These are phyloP conservation scores for Vidua chalybeata DNA, from an alignment of 2,113 vertebrate species.

Conservation along the genomic window DNA sequence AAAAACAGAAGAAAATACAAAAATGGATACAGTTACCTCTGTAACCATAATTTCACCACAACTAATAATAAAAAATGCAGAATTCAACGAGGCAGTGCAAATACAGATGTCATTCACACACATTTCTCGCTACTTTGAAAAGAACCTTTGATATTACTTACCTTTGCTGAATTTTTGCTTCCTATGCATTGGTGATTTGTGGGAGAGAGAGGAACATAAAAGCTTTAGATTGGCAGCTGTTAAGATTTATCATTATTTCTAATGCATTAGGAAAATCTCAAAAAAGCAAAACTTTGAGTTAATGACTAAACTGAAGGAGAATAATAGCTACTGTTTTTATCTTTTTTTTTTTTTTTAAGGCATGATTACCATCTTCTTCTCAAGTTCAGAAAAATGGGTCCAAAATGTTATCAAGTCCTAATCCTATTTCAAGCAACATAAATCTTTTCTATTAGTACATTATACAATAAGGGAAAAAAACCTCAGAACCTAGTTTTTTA, in stretches of 20 bases:
- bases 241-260: background rate
- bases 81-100: background rate
- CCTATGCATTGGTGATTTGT: background rate
- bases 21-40: background rate
- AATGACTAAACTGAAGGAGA: background rate
- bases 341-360: background rate
- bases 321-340: background rate
- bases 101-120: background rate
- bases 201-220: background rate
- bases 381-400: background rate
- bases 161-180: background rate
- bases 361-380: background rate
- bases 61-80: background rate
- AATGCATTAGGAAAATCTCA: background rate
- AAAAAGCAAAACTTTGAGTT: background rate
- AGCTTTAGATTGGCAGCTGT: background rate
- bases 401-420: background rate
- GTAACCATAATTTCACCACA: background rate
- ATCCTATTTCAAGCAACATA: background rate
- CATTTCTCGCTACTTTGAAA: background rate
- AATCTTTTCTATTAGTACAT: background rate
- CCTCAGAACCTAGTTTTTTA: background rate
- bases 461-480: background rate
- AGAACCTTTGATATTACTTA: background rate
- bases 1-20: background rate